These are phyloP conservation scores for Lepetodrilus schrolli DNA, from an alignment of 2,888 invertebrate genomes.

Conservation along the genomic window DNA sequence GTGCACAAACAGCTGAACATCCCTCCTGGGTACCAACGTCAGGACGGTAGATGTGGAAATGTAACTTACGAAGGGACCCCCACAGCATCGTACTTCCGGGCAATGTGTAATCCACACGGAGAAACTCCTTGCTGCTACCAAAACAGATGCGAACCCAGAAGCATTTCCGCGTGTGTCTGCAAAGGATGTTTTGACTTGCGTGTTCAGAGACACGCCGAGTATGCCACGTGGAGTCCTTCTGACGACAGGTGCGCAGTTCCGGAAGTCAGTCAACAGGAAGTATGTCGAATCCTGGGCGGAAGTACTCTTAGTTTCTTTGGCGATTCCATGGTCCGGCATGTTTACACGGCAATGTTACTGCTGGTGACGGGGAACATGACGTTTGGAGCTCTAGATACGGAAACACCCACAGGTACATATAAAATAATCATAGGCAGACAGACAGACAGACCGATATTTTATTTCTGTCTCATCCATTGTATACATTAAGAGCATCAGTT, in stretches of 20 bases:
- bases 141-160: slow-evolving; percentile 29
- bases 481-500: too few species aligned
- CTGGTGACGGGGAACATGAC: slow-evolving; percentile 16
- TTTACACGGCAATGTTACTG: slow-evolving; percentile 34
- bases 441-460: too few species aligned
- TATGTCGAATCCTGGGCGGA: slow-evolving; percentile 26
- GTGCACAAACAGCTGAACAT: background rate
- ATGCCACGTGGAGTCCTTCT: slow-evolving; percentile 35
- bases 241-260: slow-evolving; percentile 15
- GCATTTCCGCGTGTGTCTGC: slow-evolving; percentile 35
- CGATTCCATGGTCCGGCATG: slow-evolving; percentile 40
- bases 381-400: slow-evolving; percentile 29
- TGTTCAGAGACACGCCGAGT: slow-evolving; percentile 34
- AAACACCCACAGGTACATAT: slow-evolving; percentile 31
- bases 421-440: too few species aligned
- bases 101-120: slow-evolving; percentile 39
- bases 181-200: slow-evolving; percentile 35
- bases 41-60: slow-evolving; percentile 2
- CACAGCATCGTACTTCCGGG: slow-evolving; percentile 32
- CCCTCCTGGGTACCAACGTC: background rate
- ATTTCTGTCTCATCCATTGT: too few species aligned
- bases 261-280: background rate
- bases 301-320: slow-evolving; percentile 36
- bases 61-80: background rate
- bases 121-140: slow-evolving; percentile 41